These are phyloP conservation scores for Astropecten irregularis DNA, from an alignment of 53 echinoderm and acorn worm genomes.

Conservation along the genomic window DNA sequence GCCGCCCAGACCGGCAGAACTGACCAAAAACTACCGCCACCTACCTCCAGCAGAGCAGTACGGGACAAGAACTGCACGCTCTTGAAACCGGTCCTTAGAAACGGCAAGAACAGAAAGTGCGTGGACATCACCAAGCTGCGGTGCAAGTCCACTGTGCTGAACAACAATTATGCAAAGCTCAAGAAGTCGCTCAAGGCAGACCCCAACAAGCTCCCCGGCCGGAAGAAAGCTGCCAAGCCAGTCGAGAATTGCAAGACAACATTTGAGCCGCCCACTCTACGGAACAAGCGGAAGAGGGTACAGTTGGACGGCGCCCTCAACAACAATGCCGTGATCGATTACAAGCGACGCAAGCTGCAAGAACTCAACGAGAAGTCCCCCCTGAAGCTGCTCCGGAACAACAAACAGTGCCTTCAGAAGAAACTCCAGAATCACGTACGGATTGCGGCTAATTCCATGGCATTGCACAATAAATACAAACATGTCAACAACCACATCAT, in stretches of 20 bases:
- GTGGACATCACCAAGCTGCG: conserved; percentile 4
- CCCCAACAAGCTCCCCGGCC: conserved; percentile 2
- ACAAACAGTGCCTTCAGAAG: conserved; percentile 38
- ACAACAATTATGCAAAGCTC: conserved; percentile 48
- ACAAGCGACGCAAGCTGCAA: conserved; percentile 42
- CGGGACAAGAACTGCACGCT: conserved; percentile 51
- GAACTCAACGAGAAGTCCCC: conserved; percentile 31
- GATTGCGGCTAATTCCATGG: not conserved
- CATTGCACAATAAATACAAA: conserved; percentile 31
- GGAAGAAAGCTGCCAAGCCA: conserved; percentile 10
- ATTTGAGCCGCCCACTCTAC: conserved; percentile 36
- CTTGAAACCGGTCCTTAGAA: conserved; percentile 58
- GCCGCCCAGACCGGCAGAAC: conserved; percentile 1
- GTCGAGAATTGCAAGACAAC: conserved; percentile 8
- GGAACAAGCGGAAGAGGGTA: conserved; percentile 37
- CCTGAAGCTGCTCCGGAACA: conserved; percentile 47
- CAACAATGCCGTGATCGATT: conserved; percentile 2
- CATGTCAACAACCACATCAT: conserved; percentile 43
- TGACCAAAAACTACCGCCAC: conserved; percentile 67
- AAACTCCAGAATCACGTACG: conserved; percentile 39
- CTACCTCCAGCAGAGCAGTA: conserved; percentile 44
- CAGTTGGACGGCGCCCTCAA: conserved; percentile 25
- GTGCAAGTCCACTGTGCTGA: not conserved
- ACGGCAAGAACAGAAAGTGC: conserved; percentile 32
- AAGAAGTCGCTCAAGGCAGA: conserved; percentile 10